phyloP scores from a whole-genome alignment of 2,888 invertebrate species.

The Leptinotarsa tumamoca region DNA sequence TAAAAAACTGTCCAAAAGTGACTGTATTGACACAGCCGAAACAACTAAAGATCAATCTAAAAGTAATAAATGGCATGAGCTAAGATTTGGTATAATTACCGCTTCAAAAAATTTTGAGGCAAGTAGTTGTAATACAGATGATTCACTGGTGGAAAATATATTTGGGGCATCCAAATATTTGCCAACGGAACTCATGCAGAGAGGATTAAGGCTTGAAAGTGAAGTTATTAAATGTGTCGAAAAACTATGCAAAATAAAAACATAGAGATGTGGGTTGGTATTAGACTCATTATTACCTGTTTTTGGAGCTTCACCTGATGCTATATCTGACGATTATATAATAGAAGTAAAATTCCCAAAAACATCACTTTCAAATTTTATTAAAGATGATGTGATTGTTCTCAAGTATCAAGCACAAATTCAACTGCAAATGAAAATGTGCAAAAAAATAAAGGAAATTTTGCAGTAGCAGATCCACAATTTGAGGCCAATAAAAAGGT shows the following conservation, averaged over 20 bases:
- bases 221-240: slow-evolving; percentile 30
- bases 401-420: not conserved
- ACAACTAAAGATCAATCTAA: slow-evolving; percentile 20
- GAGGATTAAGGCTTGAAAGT: slow-evolving; percentile 34
- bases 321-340: slow-evolving; percentile 36
- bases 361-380: slow-evolving; percentile 4
- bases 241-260: slow-evolving; percentile 26
- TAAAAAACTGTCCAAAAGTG: not conserved
- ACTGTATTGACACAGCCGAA: slow-evolving; percentile 17
- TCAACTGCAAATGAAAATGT: slow-evolving; percentile 5
- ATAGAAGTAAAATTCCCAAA: slow-evolving; percentile 45
- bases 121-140: slow-evolving; percentile 37
- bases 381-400: slow-evolving; percentile 5
- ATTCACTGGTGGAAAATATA: slow-evolving; percentile 34
- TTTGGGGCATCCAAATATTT: slow-evolving; percentile 32
- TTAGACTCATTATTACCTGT: slow-evolving; percentile 33
- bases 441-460: not conserved
- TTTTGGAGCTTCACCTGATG: slow-evolving; percentile 45
- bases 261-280: slow-evolving; percentile 28
- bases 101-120: slow-evolving; percentile 38
- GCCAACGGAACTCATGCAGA: slow-evolving; percentile 22
- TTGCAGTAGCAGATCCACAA: slow-evolving; percentile 1
- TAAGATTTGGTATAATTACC: slow-evolving; percentile 43
- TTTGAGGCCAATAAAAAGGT: slow-evolving; percentile 12
- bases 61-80: slow-evolving; percentile 30